phyloP scores from a whole-genome alignment of 2,113 vertebrate species.

The Myiozetetes cayanensis region DNA sequence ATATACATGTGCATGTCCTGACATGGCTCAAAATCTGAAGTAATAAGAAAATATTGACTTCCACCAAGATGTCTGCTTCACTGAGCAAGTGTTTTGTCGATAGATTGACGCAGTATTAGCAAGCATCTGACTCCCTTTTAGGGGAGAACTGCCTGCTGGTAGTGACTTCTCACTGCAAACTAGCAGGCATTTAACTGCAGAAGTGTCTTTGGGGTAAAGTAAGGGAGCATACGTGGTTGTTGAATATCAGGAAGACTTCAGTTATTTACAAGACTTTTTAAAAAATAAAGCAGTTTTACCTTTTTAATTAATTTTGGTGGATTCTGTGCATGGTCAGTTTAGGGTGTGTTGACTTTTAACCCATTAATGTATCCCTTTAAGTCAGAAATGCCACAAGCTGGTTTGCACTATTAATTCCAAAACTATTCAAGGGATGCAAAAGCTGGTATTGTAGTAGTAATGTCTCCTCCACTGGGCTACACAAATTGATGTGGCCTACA shows the following conservation, averaged over 20 bases:
- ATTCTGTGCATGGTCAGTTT: background rate
- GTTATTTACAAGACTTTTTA: background rate
- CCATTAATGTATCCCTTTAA: background rate
- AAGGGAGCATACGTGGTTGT: background rate
- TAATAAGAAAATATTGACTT: constrained; percentile 13
- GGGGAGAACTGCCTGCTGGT: background rate
- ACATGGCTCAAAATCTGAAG: background rate
- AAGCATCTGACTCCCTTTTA: background rate
- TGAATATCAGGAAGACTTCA: background rate
- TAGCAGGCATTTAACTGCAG: background rate
- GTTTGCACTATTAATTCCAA: background rate
- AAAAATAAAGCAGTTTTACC: background rate
- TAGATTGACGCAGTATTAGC: background rate
- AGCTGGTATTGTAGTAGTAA: background rate
- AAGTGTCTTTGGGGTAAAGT: background rate
- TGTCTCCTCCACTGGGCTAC: background rate
- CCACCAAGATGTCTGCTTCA: background rate
- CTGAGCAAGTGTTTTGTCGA: background rate
- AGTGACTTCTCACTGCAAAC: background rate
- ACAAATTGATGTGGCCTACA: background rate
- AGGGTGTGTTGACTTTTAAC: background rate
- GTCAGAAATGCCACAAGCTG: background rate
- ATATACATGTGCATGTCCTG: background rate
- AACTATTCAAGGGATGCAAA: background rate
- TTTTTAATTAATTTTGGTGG: background rate